Base-by-base conservation (phyloP, 2,113 vertebrate species). In the Pterocles gutturalis region DNA sequence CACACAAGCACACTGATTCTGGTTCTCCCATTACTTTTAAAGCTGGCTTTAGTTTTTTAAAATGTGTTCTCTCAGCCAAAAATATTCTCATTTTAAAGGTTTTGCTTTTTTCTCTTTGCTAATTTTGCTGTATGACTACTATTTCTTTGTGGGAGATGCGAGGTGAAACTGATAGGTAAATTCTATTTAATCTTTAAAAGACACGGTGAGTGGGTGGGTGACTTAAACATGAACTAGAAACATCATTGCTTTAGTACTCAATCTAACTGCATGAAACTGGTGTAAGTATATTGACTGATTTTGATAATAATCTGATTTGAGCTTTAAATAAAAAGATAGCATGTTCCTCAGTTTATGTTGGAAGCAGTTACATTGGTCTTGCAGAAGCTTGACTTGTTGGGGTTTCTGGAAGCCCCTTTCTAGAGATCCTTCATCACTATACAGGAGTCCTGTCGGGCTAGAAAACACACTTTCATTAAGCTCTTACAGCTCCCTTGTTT, bases 181-280 rank as follows among this genome's bases (percentile, higher is more conserved):
- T 90, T 86, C 67, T 51, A 45, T 83, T 92, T 90, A 58, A 28
- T 70, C 36, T 88, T 92, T 88, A 70, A 86, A 86, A 86, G 49
- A 62, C 14, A 11, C 58, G 13, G 14, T n/a, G 62, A 70, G 45
- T 57, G 45, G 21, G 19, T 70, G 58, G 41, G 21, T 66, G 67
- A 54, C 36, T 93, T 82, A 53, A 93, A 92, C 11, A 55, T 28
- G 48, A 45, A 79, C 70, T 48, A 86, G 62, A 90, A 83, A 62
- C n/a, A 66, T 38, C 34, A 54, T 45, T 87, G 38, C 34, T 89
- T 65, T 82, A 57, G 10, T 2, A 8, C 28, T 83, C 86, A 70
- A 58, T 94, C 66, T 61, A 85, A n/a, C 34, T 88, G 18, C 46
- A 77, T 61, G 25, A 72, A 90, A 83, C 33, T 11, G 5, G 31